Percentiles rank a stretch among this genome's conserved stretches.
Conservation (phyloP, 2,888 invertebrate genomes). For the Apamea monoglypha region DNA sequence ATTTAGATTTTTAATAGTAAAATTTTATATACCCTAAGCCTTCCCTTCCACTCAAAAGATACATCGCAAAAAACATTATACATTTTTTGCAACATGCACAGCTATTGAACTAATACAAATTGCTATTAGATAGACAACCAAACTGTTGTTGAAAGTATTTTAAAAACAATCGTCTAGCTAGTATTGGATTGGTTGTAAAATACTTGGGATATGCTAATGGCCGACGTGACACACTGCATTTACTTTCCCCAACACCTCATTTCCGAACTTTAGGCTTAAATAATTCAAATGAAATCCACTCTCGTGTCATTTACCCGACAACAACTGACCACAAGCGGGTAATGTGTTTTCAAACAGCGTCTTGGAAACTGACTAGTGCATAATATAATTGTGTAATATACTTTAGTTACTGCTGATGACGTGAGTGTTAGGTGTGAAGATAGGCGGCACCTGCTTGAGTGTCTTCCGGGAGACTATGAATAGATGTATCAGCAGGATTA, state of each 20-base stretch:
- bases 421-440: conserved; percentile 5
- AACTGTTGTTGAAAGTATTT: background rate
- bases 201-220: background rate
- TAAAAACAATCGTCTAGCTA: background rate
- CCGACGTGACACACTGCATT: background rate
- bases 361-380: conserved; percentile 40
- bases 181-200: background rate
- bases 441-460: conserved; percentile 14
- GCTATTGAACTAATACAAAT: background rate
- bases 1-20: background rate
- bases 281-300: conserved; percentile 35
- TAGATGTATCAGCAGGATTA: conserved; percentile 1
- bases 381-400: conserved; percentile 48
- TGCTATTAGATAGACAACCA: background rate
- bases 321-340: conserved; percentile 27
- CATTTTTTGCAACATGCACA: background rate
- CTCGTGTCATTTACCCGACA: conserved; percentile 5
- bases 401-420: conserved; percentile 14
- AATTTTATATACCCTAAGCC: background rate
- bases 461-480: conserved; percentile 35
- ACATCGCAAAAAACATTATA: background rate
- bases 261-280: conserved; percentile 5
- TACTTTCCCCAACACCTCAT: conserved; percentile 15
- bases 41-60: too few relatives aligned
- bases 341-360: conserved; percentile 44